phyloP scores from a whole-genome alignment of 2,797 vertebrate genomes.

The Lacerta viridis region DNA sequence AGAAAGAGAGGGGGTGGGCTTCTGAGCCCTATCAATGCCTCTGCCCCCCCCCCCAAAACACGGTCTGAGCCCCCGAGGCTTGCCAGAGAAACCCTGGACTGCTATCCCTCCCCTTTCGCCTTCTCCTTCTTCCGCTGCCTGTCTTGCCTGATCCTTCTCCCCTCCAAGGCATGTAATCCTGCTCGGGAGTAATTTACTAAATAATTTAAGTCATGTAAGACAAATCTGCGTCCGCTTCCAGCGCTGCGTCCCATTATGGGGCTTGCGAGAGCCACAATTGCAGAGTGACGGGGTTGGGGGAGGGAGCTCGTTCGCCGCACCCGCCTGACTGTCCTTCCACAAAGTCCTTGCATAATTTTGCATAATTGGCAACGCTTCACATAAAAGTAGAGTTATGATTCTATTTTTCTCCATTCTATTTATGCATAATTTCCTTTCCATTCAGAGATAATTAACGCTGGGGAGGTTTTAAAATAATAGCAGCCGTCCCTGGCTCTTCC shows the following conservation, averaged over 20 bases:
- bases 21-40: neutral
- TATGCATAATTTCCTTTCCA: constrained; percentile 33
- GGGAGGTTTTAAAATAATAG: neutral
- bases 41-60: neutral
- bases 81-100: neutral
- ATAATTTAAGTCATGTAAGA: neutral
- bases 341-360: constrained; percentile 54
- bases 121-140: no score
- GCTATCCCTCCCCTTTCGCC: neutral
- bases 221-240: neutral
- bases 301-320: neutral
- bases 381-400: constrained; percentile 25
- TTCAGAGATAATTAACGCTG: constrained; percentile 11
- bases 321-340: constrained; percentile 19
- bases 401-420: constrained; percentile 1
- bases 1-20: accelerated
- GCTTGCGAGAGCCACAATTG: neutral
- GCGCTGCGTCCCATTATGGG: neutral
- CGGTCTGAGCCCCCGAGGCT: neutral
- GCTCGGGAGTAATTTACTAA: constrained; percentile 11
- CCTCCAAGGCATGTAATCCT: neutral
- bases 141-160: neutral
- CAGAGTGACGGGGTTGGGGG: neutral
- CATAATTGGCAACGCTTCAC: constrained; percentile 50
- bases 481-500: neutral